Evolutionary conservation across 2,797 vertebrate species (phyloP), one percentile per base, ranked within the genome.

Genomic region (Bothrops alternatus): DNA sequence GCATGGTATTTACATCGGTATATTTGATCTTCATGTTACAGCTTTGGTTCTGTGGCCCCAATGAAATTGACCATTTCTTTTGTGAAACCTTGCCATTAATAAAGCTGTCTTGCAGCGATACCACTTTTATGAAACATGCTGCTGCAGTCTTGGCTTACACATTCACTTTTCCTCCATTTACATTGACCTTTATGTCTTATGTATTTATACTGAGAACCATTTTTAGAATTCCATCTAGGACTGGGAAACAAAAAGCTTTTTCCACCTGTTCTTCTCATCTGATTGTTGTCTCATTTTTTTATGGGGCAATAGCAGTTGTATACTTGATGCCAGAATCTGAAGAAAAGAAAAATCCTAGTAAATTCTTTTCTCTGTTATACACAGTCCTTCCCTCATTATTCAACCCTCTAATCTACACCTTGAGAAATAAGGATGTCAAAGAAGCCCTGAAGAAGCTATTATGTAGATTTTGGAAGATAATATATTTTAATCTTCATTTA

Each of bases 41-140:
- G 7, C 87, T 89, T 85, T 50, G 4, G 28, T 90, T 92, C 47
- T 92, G 88, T 86, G 58, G 58, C 25, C 88, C 73, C 73, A 11
- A 6, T 69, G 16, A 26, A 69, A 92, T 50, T 69, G 92, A 86
- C 25, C 88, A 92, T 65, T 90, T 92, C 78, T 93, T 90, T 37
- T 90, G 82, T 69, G 82, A 93, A 65, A 32, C 65, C n/a, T 20
- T 23, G 28, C 88, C 92, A 47, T 85, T 93, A 42, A 53, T 73
- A 87, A 89, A 90, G 23, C 50, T 90, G 5, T 87, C 82, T 55
- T 87, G 53, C 82, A 58, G 60, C 32, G 92, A 93, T 42, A 78
- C 32, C 69, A 78, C 32, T 78, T 37, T 78, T 78, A 78, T 78
- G 32, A 78, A 42, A 37, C 18, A 78, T 42, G 69, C 69, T 10